Conservation (phyloP, 2,113 vertebrate species). For the Thymallus thymallus region DNA sequence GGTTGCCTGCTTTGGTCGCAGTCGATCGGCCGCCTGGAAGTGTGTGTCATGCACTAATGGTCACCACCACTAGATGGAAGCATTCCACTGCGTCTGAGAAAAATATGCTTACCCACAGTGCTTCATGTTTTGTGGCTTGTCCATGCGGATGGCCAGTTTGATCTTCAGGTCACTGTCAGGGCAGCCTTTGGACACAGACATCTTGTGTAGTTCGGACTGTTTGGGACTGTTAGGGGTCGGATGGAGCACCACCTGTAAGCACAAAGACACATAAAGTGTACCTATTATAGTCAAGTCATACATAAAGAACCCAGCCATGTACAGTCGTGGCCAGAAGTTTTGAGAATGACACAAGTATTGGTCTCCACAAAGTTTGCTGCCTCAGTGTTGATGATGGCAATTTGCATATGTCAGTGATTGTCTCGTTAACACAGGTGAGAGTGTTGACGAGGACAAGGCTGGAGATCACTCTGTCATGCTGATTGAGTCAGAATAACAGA, state of each 20-base stretch:
- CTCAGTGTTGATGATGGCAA: no score
- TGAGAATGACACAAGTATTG: no score
- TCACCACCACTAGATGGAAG: conserved; percentile 1
- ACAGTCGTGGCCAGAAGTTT: no score
- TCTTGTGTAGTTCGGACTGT: conserved; percentile 96
- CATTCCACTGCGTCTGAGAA: not conserved
- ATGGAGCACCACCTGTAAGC: conserved; percentile 89
- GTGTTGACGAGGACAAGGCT: no score
- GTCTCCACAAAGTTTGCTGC: no score
- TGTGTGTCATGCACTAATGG: not conserved
- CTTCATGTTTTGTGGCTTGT: conserved; percentile 99
- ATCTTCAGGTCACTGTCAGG: conserved; percentile 93
- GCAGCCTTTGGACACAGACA: conserved; percentile 96
- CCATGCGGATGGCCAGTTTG: conserved; percentile 96
- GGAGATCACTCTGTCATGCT: no score
- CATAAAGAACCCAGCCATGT: not conserved
- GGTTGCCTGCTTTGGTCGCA: no score
- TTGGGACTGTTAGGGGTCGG: conserved; percentile 97
- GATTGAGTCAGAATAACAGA: no score
- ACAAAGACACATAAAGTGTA: not conserved
- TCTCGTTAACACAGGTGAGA: no score
- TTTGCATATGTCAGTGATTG: no score
- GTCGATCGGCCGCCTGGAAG: not conserved
- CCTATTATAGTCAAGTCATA: not conserved
- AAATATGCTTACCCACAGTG: conserved; percentile 87